These are phyloP conservation scores for Pachydiplax longipennis DNA, from an alignment of 2,888 invertebrate species.

Conservation along the genomic window DNA sequence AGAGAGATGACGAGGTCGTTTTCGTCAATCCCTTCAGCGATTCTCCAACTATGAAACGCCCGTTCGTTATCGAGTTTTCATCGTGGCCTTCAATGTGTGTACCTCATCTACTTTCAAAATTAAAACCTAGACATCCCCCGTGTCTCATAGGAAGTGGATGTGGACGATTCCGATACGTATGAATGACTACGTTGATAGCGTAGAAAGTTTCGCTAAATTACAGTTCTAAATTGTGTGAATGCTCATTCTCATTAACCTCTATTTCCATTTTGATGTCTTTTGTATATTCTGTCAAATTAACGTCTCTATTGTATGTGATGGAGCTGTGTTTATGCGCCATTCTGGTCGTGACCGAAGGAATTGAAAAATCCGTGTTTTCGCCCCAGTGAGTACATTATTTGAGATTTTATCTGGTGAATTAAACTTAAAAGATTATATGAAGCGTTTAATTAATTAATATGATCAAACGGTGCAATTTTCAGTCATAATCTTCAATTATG, in stretches of 20 bases:
- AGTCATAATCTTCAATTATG: too few species aligned
- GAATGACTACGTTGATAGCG: background rate
- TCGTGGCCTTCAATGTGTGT: background rate
- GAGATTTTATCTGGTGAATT: too few species aligned
- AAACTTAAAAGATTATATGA: too few species aligned
- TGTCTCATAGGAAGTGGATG: background rate
- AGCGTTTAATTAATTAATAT: too few species aligned
- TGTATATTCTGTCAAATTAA: too few species aligned
- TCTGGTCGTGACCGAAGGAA: too few species aligned
- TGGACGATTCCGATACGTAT: too few species aligned
- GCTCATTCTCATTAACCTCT: background rate
- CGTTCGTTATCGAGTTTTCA: slow-evolving; percentile 37
- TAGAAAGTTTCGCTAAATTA: background rate
- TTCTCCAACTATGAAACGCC: background rate
- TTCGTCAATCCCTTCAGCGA: background rate
- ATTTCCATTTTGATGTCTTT: background rate
- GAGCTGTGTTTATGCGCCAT: too few species aligned
- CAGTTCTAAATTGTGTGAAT: background rate
- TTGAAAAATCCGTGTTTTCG: too few species aligned
- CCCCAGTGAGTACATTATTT: too few species aligned
- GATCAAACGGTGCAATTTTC: too few species aligned
- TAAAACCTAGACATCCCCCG: background rate
- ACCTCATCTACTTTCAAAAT: background rate
- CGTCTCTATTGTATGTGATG: too few species aligned
- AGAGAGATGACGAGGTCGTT: background rate